These are phyloP conservation scores for Myotis findleyi DNA, from an alignment of 2,797 vertebrate genomes.

Conservation along the genomic window DNA sequence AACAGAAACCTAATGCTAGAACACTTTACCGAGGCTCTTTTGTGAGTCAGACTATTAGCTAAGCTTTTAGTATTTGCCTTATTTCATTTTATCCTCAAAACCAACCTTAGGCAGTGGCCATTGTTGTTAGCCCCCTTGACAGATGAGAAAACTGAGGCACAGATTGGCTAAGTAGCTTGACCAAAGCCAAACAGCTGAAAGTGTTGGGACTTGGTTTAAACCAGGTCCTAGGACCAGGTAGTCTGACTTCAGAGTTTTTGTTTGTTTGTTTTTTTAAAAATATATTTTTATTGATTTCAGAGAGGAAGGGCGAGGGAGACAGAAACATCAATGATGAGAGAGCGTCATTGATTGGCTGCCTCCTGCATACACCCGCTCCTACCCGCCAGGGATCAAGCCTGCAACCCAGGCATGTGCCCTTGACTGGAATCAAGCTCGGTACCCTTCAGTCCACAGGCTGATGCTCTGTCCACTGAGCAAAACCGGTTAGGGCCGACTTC, in stretches of 20 bases:
- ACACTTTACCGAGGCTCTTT: background rate
- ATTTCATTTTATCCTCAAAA: background rate
- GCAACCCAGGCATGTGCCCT: too few relatives aligned
- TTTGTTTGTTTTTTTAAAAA: too few relatives aligned
- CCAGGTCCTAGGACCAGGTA: background rate
- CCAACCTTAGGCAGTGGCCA: background rate
- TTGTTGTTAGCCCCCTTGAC: background rate
- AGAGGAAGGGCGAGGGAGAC: too few relatives aligned
- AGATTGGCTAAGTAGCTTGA: background rate
- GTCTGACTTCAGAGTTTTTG: background rate
- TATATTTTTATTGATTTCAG: too few relatives aligned
- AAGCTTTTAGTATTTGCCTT: background rate
- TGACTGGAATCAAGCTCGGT: too few relatives aligned
- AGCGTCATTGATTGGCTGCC: too few relatives aligned
- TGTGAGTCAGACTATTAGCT: background rate
- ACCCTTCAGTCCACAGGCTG: too few relatives aligned
- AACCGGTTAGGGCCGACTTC: background rate
- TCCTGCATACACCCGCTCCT: too few relatives aligned
- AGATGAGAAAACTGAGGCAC: background rate
- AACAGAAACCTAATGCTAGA: background rate
- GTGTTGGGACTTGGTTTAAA: background rate
- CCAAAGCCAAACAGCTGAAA: background rate
- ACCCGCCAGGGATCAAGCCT: too few relatives aligned
- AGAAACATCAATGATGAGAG: too few relatives aligned
- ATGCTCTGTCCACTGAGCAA: too few relatives aligned